A percentile compares a stretch with the other conserved stretches of the same genome.
phyloP scores from a whole-genome alignment of 2,888 invertebrate genomes.

The Leucozona laternaria region DNA sequence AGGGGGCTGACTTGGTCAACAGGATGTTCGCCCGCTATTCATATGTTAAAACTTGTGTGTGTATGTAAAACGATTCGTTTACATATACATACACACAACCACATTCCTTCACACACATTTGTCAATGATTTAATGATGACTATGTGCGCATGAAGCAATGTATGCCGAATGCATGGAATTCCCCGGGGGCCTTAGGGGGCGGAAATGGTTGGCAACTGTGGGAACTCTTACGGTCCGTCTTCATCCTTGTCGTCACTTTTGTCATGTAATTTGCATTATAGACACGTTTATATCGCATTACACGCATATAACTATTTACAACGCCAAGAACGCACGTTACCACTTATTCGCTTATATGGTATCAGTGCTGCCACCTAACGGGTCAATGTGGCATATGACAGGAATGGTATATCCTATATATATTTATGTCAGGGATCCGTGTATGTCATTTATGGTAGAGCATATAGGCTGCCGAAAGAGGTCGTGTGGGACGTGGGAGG shows the following conservation, averaged over 20 bases:
- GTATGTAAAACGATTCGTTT: constrained; percentile 18
- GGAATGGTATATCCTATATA: constrained; percentile 13
- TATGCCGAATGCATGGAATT: constrained; percentile 49
- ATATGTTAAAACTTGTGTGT: constrained; percentile 26
- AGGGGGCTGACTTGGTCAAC: constrained; percentile 50
- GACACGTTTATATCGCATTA: constrained; percentile 71
- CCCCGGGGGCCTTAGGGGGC: constrained; percentile 13
- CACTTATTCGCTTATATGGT: constrained; percentile 27
- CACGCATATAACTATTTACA: constrained; percentile 65
- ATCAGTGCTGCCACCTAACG: constrained; percentile 34
- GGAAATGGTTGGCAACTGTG: constrained; percentile 8
- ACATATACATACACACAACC: not conserved
- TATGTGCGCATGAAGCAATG: constrained; percentile 58
- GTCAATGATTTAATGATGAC: constrained; percentile 70
- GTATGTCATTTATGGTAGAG: constrained; percentile 24
- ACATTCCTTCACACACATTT: constrained; percentile 24
- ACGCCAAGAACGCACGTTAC: constrained; percentile 46
- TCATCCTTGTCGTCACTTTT: constrained; percentile 46
- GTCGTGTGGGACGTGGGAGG: not conserved
- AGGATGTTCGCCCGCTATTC: constrained; percentile 53
- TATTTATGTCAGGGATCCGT: constrained; percentile 18
- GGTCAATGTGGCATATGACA: constrained; percentile 41
- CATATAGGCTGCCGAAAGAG: not conserved
- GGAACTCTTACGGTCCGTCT: constrained; percentile 26
- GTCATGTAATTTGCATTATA: constrained; percentile 74